phyloP scores from a whole-genome alignment of 2,113 vertebrate species.

The Hydrolagus affinis region DNA sequence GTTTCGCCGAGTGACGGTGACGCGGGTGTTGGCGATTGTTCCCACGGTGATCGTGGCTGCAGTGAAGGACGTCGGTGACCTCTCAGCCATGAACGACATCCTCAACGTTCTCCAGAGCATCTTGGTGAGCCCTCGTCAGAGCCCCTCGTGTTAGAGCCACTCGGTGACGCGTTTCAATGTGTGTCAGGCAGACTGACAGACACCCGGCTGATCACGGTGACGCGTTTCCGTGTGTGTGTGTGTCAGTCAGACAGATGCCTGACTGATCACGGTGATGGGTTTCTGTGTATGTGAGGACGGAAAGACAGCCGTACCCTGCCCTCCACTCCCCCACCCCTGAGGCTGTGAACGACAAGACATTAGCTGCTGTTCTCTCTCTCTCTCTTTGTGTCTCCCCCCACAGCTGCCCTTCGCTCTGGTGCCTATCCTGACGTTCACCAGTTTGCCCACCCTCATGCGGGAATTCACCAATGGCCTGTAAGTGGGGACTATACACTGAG shows the following conservation, averaged over 20 bases:
- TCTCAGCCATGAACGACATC: slow-evolving; percentile 60
- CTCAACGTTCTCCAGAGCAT: slow-evolving; percentile 68
- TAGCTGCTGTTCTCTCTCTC: not conserved
- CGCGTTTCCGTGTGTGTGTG: no score
- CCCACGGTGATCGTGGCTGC: slow-evolving; percentile 55
- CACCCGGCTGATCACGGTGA: no score
- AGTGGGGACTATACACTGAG: slow-evolving; percentile 39
- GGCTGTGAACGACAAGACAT: not conserved
- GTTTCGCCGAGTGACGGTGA: slow-evolving; percentile 56
- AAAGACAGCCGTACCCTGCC: no score
- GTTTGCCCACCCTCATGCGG: slow-evolving; percentile 56
- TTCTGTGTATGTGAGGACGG: no score
- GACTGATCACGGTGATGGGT: no score
- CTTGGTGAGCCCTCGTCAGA: slow-evolving; percentile 47
- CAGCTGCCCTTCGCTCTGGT: slow-evolving; percentile 63
- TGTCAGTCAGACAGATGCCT: no score
- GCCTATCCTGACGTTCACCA: slow-evolving; percentile 66
- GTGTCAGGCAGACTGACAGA: no score
- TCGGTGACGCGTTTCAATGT: no score
- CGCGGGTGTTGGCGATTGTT: slow-evolving; percentile 61
- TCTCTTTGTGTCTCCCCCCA: no score
- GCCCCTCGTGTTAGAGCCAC: not conserved
- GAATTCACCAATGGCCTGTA: slow-evolving; percentile 60
- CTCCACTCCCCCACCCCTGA: not conserved
- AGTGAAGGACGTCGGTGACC: slow-evolving; percentile 53